Conservation (phyloP, 2,797 vertebrate genomes). For the Coregonus sp. region DNA sequence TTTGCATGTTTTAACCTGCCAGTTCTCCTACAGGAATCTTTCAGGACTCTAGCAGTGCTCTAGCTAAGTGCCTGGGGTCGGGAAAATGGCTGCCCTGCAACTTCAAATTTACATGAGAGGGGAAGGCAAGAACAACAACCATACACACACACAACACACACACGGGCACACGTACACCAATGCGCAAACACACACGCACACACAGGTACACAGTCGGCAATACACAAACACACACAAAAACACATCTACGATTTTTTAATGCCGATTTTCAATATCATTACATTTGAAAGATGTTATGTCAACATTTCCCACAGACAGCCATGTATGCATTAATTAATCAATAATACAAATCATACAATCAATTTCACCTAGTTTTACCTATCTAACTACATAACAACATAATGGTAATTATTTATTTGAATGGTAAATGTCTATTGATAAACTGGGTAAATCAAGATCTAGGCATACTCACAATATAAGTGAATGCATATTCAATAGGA, state of each 20-base stretch:
- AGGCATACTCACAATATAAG: too few species aligned
- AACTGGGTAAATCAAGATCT: too few species aligned
- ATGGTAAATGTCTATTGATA: too few species aligned
- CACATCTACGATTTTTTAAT: neutral
- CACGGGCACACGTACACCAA: neutral
- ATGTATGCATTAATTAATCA: too few species aligned
- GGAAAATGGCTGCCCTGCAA: conserved; percentile 13
- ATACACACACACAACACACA: conserved; percentile 17
- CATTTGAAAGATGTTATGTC: too few species aligned
- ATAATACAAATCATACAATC: too few species aligned
- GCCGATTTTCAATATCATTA: too few species aligned
- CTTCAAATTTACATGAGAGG: conserved; percentile 29
- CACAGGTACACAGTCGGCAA: neutral
- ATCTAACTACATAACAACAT: too few species aligned
- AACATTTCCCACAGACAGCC: too few species aligned
- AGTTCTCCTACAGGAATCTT: neutral
- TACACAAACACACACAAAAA: neutral
- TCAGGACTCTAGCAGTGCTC: neutral
- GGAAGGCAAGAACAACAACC: conserved; percentile 14
- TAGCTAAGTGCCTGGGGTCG: neutral
- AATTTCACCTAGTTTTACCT: too few species aligned
- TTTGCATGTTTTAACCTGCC: neutral
- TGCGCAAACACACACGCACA: neutral
- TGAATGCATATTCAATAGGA: too few species aligned
- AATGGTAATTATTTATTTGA: too few species aligned